Evolutionary conservation across 2,888 invertebrate genomes (phyloP).

Genomic region (Colletes collaris): DNA sequence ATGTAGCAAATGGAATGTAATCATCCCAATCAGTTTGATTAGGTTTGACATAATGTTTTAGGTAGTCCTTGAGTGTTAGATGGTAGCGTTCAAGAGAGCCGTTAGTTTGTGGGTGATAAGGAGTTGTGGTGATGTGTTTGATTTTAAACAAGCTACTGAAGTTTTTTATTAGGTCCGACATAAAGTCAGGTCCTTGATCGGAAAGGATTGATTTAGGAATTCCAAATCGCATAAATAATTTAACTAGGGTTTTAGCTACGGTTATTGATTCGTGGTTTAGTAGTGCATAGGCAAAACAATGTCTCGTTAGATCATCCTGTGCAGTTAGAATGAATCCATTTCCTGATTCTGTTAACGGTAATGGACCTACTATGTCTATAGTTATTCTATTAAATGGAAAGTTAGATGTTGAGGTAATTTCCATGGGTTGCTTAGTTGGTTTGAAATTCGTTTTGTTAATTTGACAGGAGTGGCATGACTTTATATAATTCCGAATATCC

Average conservation of each 20-base stretch:
- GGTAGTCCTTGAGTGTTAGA: too few relatives aligned
- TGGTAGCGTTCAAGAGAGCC: not conserved
- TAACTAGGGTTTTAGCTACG: not conserved
- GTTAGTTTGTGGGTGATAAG: not conserved
- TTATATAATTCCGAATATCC: slow-evolving; percentile 11
- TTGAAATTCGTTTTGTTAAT: slow-evolving; percentile 25
- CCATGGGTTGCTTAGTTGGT: not conserved
- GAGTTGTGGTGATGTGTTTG: slow-evolving; percentile 4
- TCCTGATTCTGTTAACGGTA: slow-evolving; percentile 1
- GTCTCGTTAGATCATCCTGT: slow-evolving; percentile 17
- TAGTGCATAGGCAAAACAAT: slow-evolving; percentile 4
- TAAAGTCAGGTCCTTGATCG: slow-evolving; percentile 10
- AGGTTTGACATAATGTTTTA: too few relatives aligned
- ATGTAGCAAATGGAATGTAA: too few relatives aligned
- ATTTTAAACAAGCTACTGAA: slow-evolving; percentile 20
- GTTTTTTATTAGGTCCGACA: slow-evolving; percentile 7
- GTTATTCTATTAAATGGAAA: slow-evolving; percentile 24
- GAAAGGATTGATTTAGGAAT: slow-evolving; percentile 13
- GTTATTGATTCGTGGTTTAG: slow-evolving; percentile 15
- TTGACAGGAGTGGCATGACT: slow-evolving; percentile 7
- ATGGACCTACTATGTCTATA: slow-evolving; percentile 12
- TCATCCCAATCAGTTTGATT: too few relatives aligned
- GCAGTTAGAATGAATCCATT: not conserved
- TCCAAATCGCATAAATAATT: slow-evolving; percentile 6
- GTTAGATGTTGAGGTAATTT: not conserved